These are phyloP conservation scores for Morus bassanus DNA, from an alignment of 2,797 vertebrate genomes.

Conservation along the genomic window DNA sequence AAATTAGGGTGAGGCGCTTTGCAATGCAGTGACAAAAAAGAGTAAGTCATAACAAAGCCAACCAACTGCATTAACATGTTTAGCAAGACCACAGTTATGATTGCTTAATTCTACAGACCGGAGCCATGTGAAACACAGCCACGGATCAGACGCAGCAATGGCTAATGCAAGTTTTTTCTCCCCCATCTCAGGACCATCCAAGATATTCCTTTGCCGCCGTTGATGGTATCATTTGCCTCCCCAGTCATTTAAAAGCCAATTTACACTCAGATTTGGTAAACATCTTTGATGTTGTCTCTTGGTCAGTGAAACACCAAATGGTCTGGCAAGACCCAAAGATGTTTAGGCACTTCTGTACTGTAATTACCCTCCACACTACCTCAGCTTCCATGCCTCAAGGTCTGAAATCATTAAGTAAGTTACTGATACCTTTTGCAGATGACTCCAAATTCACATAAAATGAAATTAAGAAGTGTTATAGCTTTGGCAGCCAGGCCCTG, in stretches of 20 bases:
- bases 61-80: constrained; percentile 76
- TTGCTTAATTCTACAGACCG: background rate
- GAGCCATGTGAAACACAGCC: background rate
- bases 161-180: background rate
- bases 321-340: background rate
- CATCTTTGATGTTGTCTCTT: background rate
- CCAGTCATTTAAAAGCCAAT: background rate
- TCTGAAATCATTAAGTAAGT: constrained; percentile 7
- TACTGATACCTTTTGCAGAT: constrained; percentile 8
- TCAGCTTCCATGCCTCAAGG: background rate
- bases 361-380: background rate
- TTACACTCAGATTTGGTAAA: background rate
- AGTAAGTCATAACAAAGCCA: constrained; percentile 81
- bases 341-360: background rate
- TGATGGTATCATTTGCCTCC: background rate
- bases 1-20: constrained; percentile 87
- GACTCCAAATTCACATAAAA: background rate
- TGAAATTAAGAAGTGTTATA: constrained; percentile 12
- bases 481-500: background rate
- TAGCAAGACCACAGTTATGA: constrained; percentile 48
- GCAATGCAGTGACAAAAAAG: constrained; percentile 77
- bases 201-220: background rate
- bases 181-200: background rate
- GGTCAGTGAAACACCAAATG: background rate
- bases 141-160: background rate